Conservation (phyloP, 2,797 vertebrate genomes). For the Chaetophractus vellerosus region DNA sequence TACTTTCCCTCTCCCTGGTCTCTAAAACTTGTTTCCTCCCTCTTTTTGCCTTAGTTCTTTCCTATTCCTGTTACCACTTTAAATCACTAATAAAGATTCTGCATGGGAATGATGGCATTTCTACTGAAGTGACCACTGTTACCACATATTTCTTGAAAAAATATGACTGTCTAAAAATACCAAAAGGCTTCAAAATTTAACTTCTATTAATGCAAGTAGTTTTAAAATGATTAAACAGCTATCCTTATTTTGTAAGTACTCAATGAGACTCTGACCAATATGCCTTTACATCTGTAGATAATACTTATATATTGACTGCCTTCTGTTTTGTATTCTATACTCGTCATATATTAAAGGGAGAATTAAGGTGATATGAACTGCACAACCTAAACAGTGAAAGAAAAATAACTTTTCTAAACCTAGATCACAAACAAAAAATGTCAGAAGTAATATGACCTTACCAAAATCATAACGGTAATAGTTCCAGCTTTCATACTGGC, state of each 20-base stretch:
- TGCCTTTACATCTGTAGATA: background rate
- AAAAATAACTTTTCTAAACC: slow-evolving; percentile 61
- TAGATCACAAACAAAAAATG: background rate
- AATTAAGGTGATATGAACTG: slow-evolving; percentile 20
- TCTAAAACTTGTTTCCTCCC: background rate
- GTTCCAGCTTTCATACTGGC: slow-evolving; percentile 98
- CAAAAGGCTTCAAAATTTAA: slow-evolving; percentile 51
- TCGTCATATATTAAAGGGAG: background rate
- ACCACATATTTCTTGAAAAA: slow-evolving; percentile 32
- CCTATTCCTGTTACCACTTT: background rate
- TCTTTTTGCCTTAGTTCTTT: background rate
- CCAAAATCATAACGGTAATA: slow-evolving; percentile 98
- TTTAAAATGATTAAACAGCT: background rate
- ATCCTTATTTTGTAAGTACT: slow-evolving; percentile 20
- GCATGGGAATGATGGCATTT: background rate
- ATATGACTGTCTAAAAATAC: slow-evolving; percentile 9
- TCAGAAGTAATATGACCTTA: slow-evolving; percentile 83
- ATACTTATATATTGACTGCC: background rate
- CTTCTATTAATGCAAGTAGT: background rate
- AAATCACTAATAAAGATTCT: background rate
- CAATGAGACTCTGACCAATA: slow-evolving; percentile 27
- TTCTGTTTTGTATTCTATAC: slow-evolving; percentile 42
- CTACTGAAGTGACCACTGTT: background rate
- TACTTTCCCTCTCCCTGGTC: background rate
- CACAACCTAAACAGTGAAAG: background rate